Conservation (phyloP, 2,113 vertebrate species). For the Bagarius yarrelli region DNA sequence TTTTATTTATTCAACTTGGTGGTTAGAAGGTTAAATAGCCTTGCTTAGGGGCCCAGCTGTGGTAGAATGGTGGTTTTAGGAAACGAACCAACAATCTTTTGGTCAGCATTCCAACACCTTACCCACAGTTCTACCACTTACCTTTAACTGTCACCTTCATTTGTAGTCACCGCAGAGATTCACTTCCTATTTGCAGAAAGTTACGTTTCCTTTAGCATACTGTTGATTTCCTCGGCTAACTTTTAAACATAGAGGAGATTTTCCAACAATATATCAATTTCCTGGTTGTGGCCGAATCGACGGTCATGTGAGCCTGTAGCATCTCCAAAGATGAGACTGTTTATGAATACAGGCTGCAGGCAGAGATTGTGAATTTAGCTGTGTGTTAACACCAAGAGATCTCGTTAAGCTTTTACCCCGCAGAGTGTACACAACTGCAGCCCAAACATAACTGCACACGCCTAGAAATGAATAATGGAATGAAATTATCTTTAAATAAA, state of each 20-base stretch:
- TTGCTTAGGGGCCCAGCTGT: too few relatives aligned
- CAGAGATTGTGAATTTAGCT: constrained; percentile 19
- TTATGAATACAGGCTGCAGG: constrained; percentile 22
- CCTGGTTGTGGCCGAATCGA: not conserved
- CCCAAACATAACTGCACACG: constrained; percentile 9
- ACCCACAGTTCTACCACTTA: too few relatives aligned
- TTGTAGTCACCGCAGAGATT: too few relatives aligned
- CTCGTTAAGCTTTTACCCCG: constrained; percentile 36
- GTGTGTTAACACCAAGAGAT: constrained; percentile 44
- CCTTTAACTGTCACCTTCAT: too few relatives aligned
- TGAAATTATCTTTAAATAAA: constrained; percentile 26
- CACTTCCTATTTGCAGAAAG: too few relatives aligned
- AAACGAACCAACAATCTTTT: too few relatives aligned
- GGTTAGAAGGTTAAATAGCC: too few relatives aligned
- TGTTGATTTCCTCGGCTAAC: too few relatives aligned
- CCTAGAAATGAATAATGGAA: constrained; percentile 39
- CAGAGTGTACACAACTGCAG: constrained; percentile 15
- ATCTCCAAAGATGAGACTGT: constrained; percentile 27
- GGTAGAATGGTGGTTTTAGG: too few relatives aligned
- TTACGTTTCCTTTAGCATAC: too few relatives aligned
- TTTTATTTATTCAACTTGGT: too few relatives aligned
- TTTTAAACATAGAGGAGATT: not conserved
- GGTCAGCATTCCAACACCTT: too few relatives aligned
- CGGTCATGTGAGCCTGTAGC: not conserved
- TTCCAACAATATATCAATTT: not conserved